Evolutionary conservation across 2,888 invertebrate species (phyloP), one percentile per base, ranked within the genome.

Genomic region (Lithophane semibrunnea): DNA sequence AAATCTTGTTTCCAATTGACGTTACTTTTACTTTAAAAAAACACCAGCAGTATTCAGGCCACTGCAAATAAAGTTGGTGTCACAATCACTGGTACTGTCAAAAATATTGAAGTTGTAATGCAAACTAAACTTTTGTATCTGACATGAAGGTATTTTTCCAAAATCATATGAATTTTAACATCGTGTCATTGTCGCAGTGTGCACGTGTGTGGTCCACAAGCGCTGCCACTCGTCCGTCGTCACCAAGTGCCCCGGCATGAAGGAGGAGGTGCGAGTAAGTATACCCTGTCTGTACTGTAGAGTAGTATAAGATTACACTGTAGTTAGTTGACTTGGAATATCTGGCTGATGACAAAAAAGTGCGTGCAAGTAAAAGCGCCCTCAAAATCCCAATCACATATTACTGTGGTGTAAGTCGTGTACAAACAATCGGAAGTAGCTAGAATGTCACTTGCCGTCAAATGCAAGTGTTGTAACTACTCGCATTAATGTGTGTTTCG

Each of bases 151-250:
- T 21, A 13, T 52, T 52, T 47, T 9, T 21, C 8, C 13, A 29
- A 49, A 66, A 52, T 29, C 29, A 21, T 21, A 52, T 37, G 2
- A 29, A 16, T 68, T 68, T 0, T n/a, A 16, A 54, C 52, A 3
- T 13, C 5, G 37, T 69, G 2, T 58, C 3, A 0, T 60, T 79
- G 64, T 97, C 12, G 79, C 97, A 99, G 99, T 99, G 86, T 99
- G 99, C 96, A 99, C 99, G 80, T 99, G 99, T 95, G 99, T 99
- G 92, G 99, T 99, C 86, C 99, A 99, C 97, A 99, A 99, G 96
- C 97, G 99, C 93, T 99, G 99, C 95, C 99, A 99, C 96, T 98
- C 98, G 91, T 98, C 98, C 85, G 99, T 99, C 88, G 99, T 99
- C 91, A 99, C 99, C 92, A 99, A 99, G 97, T 99, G 99, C 97